Conservation (phyloP, 2,888 invertebrate species). For the Leucophora obtusa region DNA sequence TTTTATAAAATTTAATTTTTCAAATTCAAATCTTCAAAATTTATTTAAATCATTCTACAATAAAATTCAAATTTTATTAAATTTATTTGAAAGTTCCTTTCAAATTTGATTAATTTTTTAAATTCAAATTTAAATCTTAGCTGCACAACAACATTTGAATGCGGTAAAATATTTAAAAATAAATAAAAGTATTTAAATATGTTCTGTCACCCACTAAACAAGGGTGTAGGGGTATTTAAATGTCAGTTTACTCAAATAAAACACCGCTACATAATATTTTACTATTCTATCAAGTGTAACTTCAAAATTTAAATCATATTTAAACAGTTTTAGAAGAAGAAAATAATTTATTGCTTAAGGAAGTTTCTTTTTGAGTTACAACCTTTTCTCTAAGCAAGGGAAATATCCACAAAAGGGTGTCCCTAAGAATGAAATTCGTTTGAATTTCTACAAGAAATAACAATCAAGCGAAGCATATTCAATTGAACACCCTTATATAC, state of each 20-base stretch:
- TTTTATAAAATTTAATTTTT: no score
- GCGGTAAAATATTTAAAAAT: background rate
- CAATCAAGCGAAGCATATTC: no score
- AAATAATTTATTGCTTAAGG: conserved; percentile 62
- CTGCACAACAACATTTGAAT: background rate
- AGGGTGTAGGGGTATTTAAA: background rate
- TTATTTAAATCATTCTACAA: no score
- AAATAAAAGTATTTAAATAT: background rate
- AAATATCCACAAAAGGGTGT: conserved; percentile 25
- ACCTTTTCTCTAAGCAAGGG: conserved; percentile 32
- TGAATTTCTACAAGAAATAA: no score
- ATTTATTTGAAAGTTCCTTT: no score
- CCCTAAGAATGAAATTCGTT: no score
- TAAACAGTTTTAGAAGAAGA: conserved; percentile 10
- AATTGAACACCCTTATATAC: no score
- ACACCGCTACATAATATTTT: background rate
- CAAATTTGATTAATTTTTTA: no score
- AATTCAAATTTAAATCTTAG: background rate
- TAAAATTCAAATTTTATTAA: no score
- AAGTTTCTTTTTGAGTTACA: conserved; percentile 42
- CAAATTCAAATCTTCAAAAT: no score
- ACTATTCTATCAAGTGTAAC: background rate
- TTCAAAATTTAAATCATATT: conserved; percentile 25
- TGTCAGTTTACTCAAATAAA: background rate
- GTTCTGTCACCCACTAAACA: background rate